A percentile compares a stretch with the other conserved stretches of the same genome.
Conservation (phyloP, 2,113 vertebrate genomes). For the Dendropsophus ebraccatus region DNA sequence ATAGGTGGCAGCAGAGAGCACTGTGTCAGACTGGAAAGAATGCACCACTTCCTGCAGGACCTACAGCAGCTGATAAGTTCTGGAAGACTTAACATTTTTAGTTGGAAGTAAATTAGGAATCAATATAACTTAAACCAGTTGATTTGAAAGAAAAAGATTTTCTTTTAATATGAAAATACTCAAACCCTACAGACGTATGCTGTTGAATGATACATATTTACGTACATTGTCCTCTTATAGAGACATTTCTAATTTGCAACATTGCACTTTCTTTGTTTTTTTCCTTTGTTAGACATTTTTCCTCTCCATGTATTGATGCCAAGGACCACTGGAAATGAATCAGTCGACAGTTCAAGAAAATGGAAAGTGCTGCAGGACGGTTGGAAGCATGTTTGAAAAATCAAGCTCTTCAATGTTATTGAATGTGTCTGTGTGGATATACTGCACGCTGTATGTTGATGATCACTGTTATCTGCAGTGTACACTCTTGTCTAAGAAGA, state of each 20-base stretch:
- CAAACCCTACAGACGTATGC: not conserved
- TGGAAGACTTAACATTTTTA: too few relatives aligned
- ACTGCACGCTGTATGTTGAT: not conserved
- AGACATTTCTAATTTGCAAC: not conserved
- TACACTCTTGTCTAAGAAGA: not conserved
- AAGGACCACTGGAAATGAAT: not conserved
- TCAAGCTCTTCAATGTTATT: not conserved
- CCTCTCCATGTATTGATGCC: not conserved
- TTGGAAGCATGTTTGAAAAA: not conserved
- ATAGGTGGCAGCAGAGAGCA: too few relatives aligned
- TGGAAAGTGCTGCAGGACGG: not conserved
- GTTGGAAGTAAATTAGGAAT: too few relatives aligned
- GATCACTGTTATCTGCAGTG: not conserved
- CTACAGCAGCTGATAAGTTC: too few relatives aligned
- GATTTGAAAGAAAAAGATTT: too few relatives aligned
- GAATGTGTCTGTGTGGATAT: not conserved
- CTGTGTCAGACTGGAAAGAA: too few relatives aligned
- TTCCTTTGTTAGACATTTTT: not conserved
- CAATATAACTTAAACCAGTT: too few relatives aligned
- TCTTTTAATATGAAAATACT: not conserved
- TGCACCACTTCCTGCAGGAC: too few relatives aligned
- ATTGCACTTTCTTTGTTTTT: not conserved
- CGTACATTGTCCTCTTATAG: not conserved
- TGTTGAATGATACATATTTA: not conserved
- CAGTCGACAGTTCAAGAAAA: not conserved